These are phyloP conservation scores for Gallinago nigripennis DNA, from an alignment of 2,797 vertebrate species.

Conservation along the genomic window DNA sequence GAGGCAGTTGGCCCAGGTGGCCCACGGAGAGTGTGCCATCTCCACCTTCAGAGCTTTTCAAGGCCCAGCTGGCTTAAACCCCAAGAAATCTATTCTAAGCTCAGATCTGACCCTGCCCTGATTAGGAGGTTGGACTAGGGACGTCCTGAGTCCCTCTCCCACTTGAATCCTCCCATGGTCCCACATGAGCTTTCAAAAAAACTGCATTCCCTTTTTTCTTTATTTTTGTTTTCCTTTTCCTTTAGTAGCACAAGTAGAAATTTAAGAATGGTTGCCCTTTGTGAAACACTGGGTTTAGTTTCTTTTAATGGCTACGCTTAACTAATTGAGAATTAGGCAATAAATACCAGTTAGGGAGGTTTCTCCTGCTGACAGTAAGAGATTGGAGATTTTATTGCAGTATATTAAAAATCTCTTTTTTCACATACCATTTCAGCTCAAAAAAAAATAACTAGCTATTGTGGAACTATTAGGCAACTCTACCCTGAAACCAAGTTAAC, in stretches of 20 bases:
- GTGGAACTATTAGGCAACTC: not conserved
- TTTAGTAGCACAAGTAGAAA: not conserved
- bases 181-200: not conserved
- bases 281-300: not conserved
- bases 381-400: not conserved
- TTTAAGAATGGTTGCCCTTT: not conserved
- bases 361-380: not conserved
- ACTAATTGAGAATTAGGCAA: not conserved
- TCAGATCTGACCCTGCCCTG: not conserved
- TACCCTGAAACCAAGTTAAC: not conserved
- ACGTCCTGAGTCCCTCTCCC: not conserved
- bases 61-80: not conserved
- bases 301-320: not conserved
- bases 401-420: not conserved
- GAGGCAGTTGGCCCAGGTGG: not conserved
- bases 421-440: not conserved
- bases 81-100: not conserved
- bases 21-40: not conserved
- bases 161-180: not conserved
- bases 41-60: not conserved
- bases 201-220: fast-evolving
- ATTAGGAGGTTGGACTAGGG: too few species aligned
- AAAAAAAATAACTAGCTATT: fast-evolving
- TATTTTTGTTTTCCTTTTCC: not conserved
- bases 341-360: not conserved